Base-by-base conservation (phyloP, 2,113 vertebrate species). In the Turnix velox region DNA sequence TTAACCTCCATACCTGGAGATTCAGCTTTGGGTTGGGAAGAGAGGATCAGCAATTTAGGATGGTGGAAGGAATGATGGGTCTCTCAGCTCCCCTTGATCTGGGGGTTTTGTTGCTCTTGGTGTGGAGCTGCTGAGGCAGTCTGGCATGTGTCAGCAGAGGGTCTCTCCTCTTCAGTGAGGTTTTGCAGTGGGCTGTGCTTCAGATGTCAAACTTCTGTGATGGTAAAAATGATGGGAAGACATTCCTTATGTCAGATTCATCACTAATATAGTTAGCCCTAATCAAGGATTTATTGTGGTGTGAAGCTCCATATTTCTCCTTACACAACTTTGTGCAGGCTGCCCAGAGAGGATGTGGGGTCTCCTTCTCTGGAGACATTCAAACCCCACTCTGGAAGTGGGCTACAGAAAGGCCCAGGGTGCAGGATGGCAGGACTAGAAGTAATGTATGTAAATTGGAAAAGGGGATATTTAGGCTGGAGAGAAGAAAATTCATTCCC, bases 1-100 rank as follows among this genome's bases (percentile, higher is more conserved):
- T 71, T 31, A 20, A 19, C 83, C 12, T 65, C 35, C 17, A 2
- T 40, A 20, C 0, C 1, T 33, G 31, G n/a, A 14, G 28, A 30
- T 51, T 4, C n/a, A 55, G 3, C 54, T 83, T 17, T 39, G 54
- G 59, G 11, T 40, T 33, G 18, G 40, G 40, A 16, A n/a, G 72
- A 8, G 19, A 25, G 4, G 18, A 18, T 54, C 1, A 0, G 6
- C 37, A 19, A 4, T 45, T 54, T 7, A 13, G 35, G 10, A 4
- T 14, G 16, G 5, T 2, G 30, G 35, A 48, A 39, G 28, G 19
- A 10, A 3, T 0, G 0, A 24, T 37, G 45, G 14, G 3, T 61
- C n/a, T 39, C 2, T 1, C 67, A 58, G 19, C 31, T 54, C n/a
- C 39, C 9, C 16, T 15, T 75, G 51, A 24, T 10, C 18, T 43